These are phyloP conservation scores for Diabrotica balteata DNA, from an alignment of 2,888 invertebrate genomes.

Conservation along the genomic window DNA sequence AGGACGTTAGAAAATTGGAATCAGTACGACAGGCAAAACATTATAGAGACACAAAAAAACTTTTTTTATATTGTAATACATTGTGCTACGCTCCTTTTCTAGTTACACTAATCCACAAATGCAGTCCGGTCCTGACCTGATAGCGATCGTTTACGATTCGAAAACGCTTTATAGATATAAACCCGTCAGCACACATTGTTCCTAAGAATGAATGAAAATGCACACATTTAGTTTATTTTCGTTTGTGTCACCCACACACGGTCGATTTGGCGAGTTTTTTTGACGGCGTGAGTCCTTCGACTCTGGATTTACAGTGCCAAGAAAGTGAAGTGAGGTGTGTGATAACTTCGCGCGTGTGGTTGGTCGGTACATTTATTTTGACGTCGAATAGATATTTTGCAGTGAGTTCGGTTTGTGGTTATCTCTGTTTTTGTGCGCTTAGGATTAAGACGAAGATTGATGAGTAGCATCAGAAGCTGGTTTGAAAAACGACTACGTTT, in stretches of 20 bases:
- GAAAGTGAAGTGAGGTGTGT: neutral
- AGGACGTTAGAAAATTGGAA: no score
- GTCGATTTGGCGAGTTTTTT: neutral
- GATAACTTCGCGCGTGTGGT: no score
- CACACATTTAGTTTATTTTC: conserved; percentile 10
- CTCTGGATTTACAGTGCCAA: neutral
- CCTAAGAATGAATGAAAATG: conserved; percentile 6
- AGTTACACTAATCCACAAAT: neutral
- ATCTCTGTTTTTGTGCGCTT: neutral
- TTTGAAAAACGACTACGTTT: neutral
- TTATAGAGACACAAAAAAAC: no score
- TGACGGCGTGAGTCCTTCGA: neutral
- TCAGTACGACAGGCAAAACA: no score
- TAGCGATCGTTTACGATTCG: neutral
- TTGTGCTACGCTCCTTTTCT: no score
- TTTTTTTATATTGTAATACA: no score
- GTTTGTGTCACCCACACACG: conserved; percentile 4
- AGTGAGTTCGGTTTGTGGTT: neutral
- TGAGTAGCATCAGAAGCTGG: neutral
- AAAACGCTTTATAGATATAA: neutral
- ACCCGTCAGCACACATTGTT: conserved; percentile 1
- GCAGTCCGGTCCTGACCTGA: conserved; percentile 4
- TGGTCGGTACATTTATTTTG: no score
- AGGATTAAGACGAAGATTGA: neutral
- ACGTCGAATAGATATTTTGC: no score